Evolutionary conservation across 2,113 vertebrate genomes (phyloP), one percentile per base, ranked within the genome.

Genomic region (Mirounga angustirostris): DNA sequence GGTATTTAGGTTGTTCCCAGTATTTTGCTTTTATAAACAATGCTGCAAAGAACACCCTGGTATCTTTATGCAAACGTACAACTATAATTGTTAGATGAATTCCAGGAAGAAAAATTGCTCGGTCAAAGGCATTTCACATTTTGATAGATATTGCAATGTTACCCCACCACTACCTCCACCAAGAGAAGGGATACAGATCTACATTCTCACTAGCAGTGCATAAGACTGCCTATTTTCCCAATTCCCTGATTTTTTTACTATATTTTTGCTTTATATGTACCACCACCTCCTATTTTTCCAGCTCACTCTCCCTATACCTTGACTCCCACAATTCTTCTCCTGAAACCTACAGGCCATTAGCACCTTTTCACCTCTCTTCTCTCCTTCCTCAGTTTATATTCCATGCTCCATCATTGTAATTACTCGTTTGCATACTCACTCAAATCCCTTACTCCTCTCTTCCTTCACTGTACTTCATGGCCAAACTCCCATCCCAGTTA

Each of bases 71-170:
- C 26, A 95, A 65, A 56, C 46, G 28, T 78, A 18, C 28, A 91
- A 58, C 19, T 54, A 7, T 73, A 89, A n/a, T n/a, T 89, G 26
- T 92, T 56, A 65, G 36, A 14, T 56, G 43, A 93, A 81, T 82
- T 80, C 50, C 33, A 61, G 36, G 54, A 73, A 81, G 82, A 50
- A 93, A 43, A 93, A 90, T 50, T 50, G 15, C 28, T 46, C 86
- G 12, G 30, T 56, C 14, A 61, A 94, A 74, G 26, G 13, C 19
- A 65, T 79, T 89, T 96, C 69, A 69, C 33, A 78, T 89, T 92
- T 94, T 80, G 88, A 26, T 71, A 58, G 12, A 36, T 91, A 82
- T 91, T 88, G 91, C 58, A 40, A 33, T 59, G n/a, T 94, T 87
- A 4, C 9, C 2, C 19, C 83, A 15, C 12, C 73, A 15, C 73